Evolutionary conservation across 2,888 invertebrate genomes (phyloP).

Genomic region (Nematopogon swammerdamellus): DNA sequence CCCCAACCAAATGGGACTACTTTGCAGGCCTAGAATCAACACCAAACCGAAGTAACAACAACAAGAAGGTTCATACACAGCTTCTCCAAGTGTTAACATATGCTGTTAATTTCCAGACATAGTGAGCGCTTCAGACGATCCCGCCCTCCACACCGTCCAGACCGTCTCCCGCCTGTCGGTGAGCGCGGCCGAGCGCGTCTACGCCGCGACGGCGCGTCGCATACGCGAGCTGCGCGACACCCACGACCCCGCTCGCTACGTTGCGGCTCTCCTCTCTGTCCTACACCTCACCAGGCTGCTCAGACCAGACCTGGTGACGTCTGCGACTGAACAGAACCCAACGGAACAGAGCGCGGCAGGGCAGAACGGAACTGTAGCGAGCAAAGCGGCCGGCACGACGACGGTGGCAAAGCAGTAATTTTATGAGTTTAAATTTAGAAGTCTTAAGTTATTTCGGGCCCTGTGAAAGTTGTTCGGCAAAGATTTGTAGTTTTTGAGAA

Average conservation of each 20-base stretch:
- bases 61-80: no score
- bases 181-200: conserved; percentile 68
- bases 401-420: no score
- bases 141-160: conserved; percentile 67
- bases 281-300: conserved; percentile 29
- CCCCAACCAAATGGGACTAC: no score
- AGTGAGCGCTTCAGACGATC: conserved; percentile 58
- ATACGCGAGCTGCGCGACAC: conserved; percentile 45
- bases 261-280: conserved; percentile 39
- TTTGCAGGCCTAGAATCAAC: no score
- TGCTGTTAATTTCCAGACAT: conserved; percentile 59
- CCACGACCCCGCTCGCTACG: conserved; percentile 39
- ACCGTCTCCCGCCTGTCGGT: conserved; percentile 69
- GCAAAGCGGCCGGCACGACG: conserved; percentile 12
- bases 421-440: no score
- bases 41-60: no score
- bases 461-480: no score
- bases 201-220: conserved; percentile 61
- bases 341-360: conserved; percentile 24
- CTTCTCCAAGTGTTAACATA: no score
- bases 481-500: no score
- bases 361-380: conserved; percentile 21
- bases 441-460: no score
- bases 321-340: no score
- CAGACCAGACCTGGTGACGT: neutral